phyloP scores from a whole-genome alignment of 2,888 invertebrate genomes.

The Macrosoma leucophasiata region DNA sequence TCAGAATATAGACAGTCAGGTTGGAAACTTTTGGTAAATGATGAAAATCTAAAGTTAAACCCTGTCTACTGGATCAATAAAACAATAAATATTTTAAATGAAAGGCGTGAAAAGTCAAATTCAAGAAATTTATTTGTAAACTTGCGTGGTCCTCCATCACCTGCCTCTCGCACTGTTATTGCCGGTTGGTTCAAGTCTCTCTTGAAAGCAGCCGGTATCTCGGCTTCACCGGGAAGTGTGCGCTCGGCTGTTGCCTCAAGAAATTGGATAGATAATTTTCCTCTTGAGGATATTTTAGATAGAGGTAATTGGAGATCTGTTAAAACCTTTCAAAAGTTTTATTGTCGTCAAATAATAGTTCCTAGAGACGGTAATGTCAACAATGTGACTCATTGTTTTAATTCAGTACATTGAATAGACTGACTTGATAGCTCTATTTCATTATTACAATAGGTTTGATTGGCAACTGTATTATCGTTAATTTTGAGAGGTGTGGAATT shows the following conservation, averaged over 20 bases:
- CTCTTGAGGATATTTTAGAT: slow-evolving; percentile 10
- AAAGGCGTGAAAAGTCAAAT: slow-evolving; percentile 4
- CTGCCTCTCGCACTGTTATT: slow-evolving; percentile 23
- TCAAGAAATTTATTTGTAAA: slow-evolving; percentile 19
- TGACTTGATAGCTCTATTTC: no score
- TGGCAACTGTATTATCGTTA: no score
- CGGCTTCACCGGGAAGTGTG: slow-evolving; percentile 8
- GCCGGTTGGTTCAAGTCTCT: slow-evolving; percentile 21
- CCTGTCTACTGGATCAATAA: slow-evolving; percentile 15
- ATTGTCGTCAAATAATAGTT: slow-evolving; percentile 2
- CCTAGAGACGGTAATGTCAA: background rate
- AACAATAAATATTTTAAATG: slow-evolving; percentile 9
- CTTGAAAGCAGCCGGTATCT: slow-evolving; percentile 6
- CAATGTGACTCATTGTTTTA: no score
- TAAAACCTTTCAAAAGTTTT: slow-evolving; percentile 8
- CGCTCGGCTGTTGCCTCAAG: slow-evolving; percentile 13
- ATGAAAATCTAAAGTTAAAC: slow-evolving; percentile 8
- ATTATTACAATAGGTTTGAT: no score
- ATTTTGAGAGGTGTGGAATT: no score
- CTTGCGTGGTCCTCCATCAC: slow-evolving; percentile 18
- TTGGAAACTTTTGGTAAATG: slow-evolving; percentile 13
- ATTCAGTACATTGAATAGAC: no score
- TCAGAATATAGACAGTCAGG: slow-evolving; percentile 14
- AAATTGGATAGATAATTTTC: slow-evolving; percentile 8
- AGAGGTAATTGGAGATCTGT: slow-evolving; percentile 5